Base-by-base conservation (phyloP, 1,140 invertebrate genomes). In the Calliopsis andreniformis region DNA sequence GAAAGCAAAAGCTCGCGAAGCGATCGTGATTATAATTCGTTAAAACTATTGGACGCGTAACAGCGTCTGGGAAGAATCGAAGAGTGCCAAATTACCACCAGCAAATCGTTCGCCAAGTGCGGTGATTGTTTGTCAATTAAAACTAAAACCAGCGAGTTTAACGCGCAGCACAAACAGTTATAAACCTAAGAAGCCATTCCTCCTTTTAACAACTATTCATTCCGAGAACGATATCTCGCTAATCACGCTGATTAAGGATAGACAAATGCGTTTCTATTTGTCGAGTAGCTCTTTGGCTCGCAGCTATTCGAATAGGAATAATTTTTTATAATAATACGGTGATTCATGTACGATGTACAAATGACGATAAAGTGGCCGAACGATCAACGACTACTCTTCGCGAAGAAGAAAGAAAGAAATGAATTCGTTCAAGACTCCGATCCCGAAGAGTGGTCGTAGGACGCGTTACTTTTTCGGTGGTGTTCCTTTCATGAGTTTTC, bases 1-100 rank as follows among this genome's bases (percentile, higher is more conserved):
- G n/a, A n/a, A n/a, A n/a, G 16, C 25, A 25, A n/a, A 20, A 18
- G 28, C 42, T 32, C 30, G 45, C 25, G 12, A 42, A 2, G 53
- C n/a, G 30, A 0, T 7, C 18, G 39, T 45, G 28, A n/a, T 64
- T 23, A 16, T 23, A 51, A 10, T 28, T 35, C 20, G 30, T 49
- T 42, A 25, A n/a, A 25, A 53, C 18, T 58, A 35, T 16, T 16
- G 18, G 14, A 16, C 59, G n/a, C 16, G 20, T 20, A 23, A 28
- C 32, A 58, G 55, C 35, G 28, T 32, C 61, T 43, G 20, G 42
- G 42, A 18, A 25, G 51, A 64, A 30, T 67, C 28, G 42, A 68
- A 55, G 81, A 77, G 80, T 83, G 79, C 82, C 69, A 81, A 81
- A 78, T 62, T 63, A 75, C 49, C 16, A 64, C 42, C 14, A 55